Conservation (phyloP, 2,797 vertebrate species). For the Smutsia temminckii region DNA sequence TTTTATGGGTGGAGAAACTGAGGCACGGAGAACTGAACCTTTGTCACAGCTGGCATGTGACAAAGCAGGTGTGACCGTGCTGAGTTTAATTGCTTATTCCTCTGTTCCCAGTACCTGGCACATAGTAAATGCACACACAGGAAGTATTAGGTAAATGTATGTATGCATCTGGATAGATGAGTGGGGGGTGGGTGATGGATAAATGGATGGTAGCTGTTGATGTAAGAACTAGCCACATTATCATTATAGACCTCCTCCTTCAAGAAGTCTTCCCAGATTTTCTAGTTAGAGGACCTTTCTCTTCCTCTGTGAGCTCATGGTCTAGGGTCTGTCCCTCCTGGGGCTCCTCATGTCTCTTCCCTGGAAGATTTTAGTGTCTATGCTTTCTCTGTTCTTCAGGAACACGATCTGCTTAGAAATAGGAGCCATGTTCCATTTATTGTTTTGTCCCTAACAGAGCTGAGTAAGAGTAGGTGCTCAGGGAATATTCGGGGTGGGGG, state of each 20-base stretch:
- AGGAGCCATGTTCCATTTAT: neutral
- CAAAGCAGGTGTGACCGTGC: neutral
- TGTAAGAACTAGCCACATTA: neutral
- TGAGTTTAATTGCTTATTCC: neutral
- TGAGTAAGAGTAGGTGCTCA: neutral
- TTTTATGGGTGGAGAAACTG: neutral
- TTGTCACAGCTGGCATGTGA: neutral
- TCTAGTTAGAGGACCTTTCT: neutral
- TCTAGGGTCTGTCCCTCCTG: neutral
- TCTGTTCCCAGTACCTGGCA: too few relatives aligned
- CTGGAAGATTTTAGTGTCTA: neutral
- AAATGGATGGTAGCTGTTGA: neutral
- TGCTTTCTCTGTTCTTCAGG: neutral
- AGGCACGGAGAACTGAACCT: neutral
- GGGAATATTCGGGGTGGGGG: neutral
- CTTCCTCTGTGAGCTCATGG: neutral
- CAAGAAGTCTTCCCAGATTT: neutral
- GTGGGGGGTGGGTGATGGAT: accelerated
- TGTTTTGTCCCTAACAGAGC: neutral
- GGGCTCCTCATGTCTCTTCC: neutral
- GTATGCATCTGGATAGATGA: neutral
- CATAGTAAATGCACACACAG: neutral
- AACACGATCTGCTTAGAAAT: neutral
- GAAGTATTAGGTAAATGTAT: neutral
- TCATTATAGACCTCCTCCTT: neutral